Percentiles rank a stretch among this genome's conserved stretches.
These are phyloP conservation scores for Antennarius maculatus DNA, from an alignment of 2,797 vertebrate species.

Conservation along the genomic window DNA sequence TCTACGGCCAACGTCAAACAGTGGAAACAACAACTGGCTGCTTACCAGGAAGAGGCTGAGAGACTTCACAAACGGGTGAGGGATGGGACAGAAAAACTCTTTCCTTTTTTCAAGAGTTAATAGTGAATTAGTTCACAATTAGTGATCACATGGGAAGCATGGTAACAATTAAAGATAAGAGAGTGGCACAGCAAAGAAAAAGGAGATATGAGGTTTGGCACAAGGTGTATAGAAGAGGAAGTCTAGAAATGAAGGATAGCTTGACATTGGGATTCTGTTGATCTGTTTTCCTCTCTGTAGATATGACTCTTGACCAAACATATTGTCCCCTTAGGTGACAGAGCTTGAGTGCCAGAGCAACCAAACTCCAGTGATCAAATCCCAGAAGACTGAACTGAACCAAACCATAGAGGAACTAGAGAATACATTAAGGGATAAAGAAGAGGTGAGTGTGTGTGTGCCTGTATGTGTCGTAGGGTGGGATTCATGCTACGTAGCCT, in stretches of 20 bases:
- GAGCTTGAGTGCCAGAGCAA: conserved; percentile 97
- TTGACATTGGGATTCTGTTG: conserved; percentile 20
- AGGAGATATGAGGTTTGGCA: conserved; percentile 1
- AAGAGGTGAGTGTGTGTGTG: conserved; percentile 83
- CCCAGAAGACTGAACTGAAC: conserved; percentile 96
- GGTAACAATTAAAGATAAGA: conserved; percentile 45
- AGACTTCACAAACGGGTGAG: conserved; percentile 96
- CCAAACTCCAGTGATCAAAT: conserved; percentile 95
- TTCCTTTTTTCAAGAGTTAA: conserved; percentile 46
- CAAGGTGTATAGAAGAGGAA: conserved; percentile 7
- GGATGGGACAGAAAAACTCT: conserved; percentile 9
- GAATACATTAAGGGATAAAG: conserved; percentile 90
- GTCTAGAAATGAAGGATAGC: conserved; percentile 21
- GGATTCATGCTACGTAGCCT: background rate
- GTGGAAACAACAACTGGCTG: conserved; percentile 98
- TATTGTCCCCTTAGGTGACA: conserved; percentile 85
- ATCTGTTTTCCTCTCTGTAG: background rate
- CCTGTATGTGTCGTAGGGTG: background rate
- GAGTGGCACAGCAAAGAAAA: background rate
- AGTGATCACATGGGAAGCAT: conserved; percentile 21
- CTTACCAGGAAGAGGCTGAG: conserved; percentile 98
- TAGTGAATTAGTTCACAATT: conserved; percentile 38
- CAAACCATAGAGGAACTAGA: conserved; percentile 98
- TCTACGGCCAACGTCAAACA: conserved; percentile 99
- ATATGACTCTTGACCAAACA: conserved; percentile 15